phyloP scores from a whole-genome alignment of 2,797 vertebrate genomes.

The Garrulus glandarius region DNA sequence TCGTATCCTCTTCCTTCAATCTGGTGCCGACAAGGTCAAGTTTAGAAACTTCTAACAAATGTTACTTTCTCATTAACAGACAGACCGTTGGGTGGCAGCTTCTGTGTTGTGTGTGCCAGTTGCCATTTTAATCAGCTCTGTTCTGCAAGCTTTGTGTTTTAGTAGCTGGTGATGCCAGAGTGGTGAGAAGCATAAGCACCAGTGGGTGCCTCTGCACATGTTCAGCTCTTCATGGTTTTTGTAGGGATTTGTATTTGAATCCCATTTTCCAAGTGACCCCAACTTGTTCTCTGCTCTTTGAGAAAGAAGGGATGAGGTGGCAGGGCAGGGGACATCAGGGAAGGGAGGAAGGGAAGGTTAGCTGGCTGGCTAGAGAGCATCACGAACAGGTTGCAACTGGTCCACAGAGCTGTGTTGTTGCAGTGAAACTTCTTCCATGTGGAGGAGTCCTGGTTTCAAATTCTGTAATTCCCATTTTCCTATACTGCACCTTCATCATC shows the following conservation, averaged over 20 bases:
- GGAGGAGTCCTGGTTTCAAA: not conserved
- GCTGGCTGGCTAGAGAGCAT: not conserved
- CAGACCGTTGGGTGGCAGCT: not conserved
- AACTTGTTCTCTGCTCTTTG: not conserved
- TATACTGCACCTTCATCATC: not conserved
- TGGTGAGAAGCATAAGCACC: not conserved
- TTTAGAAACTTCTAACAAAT: constrained; percentile 36
- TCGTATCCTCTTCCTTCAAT: not conserved
- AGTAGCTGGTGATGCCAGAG: not conserved
- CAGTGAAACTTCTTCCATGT: not conserved
- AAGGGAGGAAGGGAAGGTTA: too few species aligned
- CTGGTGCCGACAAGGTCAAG: constrained; percentile 19
- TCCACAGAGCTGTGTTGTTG: not conserved
- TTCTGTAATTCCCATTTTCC: not conserved
- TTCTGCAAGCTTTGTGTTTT: not conserved
- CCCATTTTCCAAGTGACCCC: not conserved
- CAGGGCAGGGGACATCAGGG: not conserved
- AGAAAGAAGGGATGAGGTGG: not conserved
- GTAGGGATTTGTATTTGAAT: not conserved
- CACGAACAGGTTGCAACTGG: not conserved
- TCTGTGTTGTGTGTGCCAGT: not conserved
- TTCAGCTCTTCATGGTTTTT: not conserved
- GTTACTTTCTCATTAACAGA: constrained; percentile 21
- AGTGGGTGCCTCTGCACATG: not conserved
- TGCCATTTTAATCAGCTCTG: not conserved